These are phyloP conservation scores for Clistopyga incitator DNA, from an alignment of 2,888 invertebrate genomes.

Conservation along the genomic window DNA sequence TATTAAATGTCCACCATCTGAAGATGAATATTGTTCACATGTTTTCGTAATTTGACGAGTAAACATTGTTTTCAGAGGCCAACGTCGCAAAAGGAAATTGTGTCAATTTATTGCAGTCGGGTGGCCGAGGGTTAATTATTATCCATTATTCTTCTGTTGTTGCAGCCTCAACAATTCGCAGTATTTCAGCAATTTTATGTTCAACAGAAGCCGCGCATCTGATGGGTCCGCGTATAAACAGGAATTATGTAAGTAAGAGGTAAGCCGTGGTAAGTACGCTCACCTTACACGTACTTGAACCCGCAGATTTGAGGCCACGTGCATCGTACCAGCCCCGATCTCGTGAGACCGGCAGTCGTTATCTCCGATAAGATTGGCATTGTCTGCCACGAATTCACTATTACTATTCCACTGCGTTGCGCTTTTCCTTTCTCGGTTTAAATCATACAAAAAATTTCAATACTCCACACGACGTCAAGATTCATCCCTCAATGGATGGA, in stretches of 20 bases:
- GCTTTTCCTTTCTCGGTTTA: constrained; percentile 25
- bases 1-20: too few relatives aligned
- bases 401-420: constrained; percentile 46
- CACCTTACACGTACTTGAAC: constrained; percentile 77
- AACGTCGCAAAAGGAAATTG: not conserved
- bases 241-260: constrained; percentile 22
- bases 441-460: constrained; percentile 28
- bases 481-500: constrained; percentile 47
- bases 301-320: constrained; percentile 75
- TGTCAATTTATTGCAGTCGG: not conserved
- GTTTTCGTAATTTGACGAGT: not conserved
- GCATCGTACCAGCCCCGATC: constrained; percentile 45
- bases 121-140: constrained; percentile 52
- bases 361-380: constrained; percentile 78
- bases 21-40: not conserved
- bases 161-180: constrained; percentile 32
- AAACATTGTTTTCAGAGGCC: too few relatives aligned
- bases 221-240: not conserved
- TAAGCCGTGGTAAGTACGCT: constrained; percentile 27
- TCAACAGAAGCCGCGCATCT: constrained; percentile 40
- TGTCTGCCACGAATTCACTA: constrained; percentile 72
- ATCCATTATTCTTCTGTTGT: constrained; percentile 61
- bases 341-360: constrained; percentile 77
- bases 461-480: constrained; percentile 9
- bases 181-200: constrained; percentile 51